Evolutionary conservation across 2,797 vertebrate genomes (phyloP).

Genomic region (Smutsia temminckii): DNA sequence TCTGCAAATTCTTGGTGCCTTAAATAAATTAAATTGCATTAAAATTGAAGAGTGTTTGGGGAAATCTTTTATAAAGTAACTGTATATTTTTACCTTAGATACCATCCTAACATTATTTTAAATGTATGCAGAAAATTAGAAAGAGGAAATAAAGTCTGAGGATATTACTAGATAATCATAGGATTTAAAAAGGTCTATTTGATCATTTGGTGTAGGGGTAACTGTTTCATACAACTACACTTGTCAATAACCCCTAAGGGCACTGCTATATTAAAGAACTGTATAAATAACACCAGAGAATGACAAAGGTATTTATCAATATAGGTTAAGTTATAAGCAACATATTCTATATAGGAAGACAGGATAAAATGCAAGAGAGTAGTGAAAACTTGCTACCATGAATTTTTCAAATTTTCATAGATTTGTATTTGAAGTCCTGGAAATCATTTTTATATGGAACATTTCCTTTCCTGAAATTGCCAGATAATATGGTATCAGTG

Average conservation of each 20-base stretch:
- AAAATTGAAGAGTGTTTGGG: neutral
- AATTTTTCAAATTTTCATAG: neutral
- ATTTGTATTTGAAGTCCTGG: neutral
- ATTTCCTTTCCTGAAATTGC: slow-evolving; percentile 4
- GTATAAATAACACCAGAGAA: neutral
- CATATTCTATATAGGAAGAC: neutral
- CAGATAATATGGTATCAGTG: neutral
- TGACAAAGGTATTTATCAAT: neutral
- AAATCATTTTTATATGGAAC: neutral
- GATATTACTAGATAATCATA: neutral
- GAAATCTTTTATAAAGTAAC: neutral
- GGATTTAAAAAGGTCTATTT: neutral
- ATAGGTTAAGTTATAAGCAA: neutral
- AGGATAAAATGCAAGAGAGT: neutral
- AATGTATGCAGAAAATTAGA: slow-evolving; percentile 9
- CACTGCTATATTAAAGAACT: neutral
- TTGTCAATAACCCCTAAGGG: neutral
- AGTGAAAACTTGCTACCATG: neutral
- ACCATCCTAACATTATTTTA: neutral
- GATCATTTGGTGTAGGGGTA: neutral
- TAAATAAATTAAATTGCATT: neutral
- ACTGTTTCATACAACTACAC: neutral
- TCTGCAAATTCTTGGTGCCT: neutral
- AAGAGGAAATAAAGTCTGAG: neutral
- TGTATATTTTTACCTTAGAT: neutral